Conservation (phyloP, 92 coral and sea anemone genomes). For the Actinostola sp. region DNA sequence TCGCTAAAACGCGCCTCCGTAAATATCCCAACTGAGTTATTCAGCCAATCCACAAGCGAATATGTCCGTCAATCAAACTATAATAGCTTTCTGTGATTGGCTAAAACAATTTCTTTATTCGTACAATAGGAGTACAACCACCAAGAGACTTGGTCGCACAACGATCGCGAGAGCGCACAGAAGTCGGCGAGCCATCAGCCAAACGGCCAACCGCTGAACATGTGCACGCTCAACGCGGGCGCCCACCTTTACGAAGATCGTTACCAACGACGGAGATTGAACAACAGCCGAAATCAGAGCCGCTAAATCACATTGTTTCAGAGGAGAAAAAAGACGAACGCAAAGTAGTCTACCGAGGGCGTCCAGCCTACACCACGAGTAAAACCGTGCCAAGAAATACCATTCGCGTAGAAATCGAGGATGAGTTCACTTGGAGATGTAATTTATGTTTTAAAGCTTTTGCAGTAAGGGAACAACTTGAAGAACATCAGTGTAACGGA, state of each 20-base stretch:
- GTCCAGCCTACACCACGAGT: conserved; percentile 66
- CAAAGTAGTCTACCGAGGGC: conserved; percentile 77
- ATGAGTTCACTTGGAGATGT: conserved; percentile 88
- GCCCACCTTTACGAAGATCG: conserved; percentile 78
- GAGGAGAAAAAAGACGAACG: conserved; percentile 67
- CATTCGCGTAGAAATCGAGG: conserved; percentile 65
- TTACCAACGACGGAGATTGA: conserved; percentile 45
- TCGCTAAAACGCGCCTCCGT: no score
- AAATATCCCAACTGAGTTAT: no score
- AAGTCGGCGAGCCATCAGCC: conserved; percentile 59
- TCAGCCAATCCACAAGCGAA: no score
- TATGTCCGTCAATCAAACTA: no score
- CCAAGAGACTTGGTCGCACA: conserved; percentile 98
- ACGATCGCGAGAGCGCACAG: conserved; percentile 71
- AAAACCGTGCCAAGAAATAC: conserved; percentile 35
- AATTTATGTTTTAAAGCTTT: conserved; percentile 92
- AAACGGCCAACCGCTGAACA: conserved; percentile 71
- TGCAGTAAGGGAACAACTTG: conserved; percentile 82
- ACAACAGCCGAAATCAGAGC: conserved; percentile 57
- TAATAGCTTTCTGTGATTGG: no score
- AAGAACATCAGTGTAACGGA: conserved; percentile 86
- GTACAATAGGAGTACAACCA: conserved; percentile 84
- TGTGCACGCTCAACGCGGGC: conserved; percentile 83
- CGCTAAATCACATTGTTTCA: conserved; percentile 31
- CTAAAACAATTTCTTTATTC: neutral